These are phyloP conservation scores for Crotophaga sulcirostris DNA, from an alignment of 2,113 vertebrate genomes.

Conservation along the genomic window DNA sequence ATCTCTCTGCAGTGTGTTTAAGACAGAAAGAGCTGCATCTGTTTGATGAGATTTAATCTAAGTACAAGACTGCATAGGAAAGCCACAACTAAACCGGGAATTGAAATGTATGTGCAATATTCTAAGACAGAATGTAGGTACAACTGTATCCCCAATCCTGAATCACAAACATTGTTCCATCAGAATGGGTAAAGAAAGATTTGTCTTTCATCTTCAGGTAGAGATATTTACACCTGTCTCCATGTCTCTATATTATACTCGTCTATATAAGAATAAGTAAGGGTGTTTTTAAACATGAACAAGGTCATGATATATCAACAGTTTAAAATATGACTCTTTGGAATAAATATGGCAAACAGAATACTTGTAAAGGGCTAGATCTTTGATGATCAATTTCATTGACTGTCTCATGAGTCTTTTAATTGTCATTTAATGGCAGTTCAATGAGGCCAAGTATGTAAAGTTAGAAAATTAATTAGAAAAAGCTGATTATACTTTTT, in stretches of 20 bases:
- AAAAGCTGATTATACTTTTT: not conserved
- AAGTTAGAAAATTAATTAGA: not conserved
- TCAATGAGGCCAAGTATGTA: not conserved
- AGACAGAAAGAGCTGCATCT: not conserved
- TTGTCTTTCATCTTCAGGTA: not conserved
- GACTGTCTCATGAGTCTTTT: not conserved
- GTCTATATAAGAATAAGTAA: conserved; percentile 26
- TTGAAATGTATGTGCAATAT: not conserved
- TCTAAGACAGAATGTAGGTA: not conserved
- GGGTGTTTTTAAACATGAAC: conserved; percentile 8
- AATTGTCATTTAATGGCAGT: not conserved
- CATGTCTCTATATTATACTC: not conserved
- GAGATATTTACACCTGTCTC: not conserved
- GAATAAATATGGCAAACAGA: not conserved
- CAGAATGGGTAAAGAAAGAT: not conserved
- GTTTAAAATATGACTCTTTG: not conserved
- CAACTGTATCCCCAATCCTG: not conserved
- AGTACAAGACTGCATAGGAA: not conserved
- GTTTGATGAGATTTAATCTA: not conserved
- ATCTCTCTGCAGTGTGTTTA: not conserved
- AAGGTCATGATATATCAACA: not conserved
- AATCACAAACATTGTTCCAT: not conserved
- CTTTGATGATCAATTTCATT: not conserved
- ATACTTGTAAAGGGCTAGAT: not conserved
- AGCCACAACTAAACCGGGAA: not conserved